Evolutionary conservation across 2,888 invertebrate species (phyloP).

Genomic region (Apodemia mormo): DNA sequence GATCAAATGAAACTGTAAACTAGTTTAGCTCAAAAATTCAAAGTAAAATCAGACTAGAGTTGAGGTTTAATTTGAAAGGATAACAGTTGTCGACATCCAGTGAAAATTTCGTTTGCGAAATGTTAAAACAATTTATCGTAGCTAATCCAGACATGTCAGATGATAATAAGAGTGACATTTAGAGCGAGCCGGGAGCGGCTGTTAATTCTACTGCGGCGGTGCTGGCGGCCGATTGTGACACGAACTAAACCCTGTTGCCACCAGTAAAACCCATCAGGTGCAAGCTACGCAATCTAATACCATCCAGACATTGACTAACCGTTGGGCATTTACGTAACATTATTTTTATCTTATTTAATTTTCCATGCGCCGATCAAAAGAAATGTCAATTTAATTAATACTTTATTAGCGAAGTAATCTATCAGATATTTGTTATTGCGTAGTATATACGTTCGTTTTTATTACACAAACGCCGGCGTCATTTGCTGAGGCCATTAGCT

Average conservation of each 20-base stretch:
- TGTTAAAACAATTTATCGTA: slow-evolving; percentile 79
- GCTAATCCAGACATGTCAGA: slow-evolving; percentile 78
- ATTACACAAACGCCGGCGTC: slow-evolving; percentile 54
- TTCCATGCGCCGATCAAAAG: slow-evolving; percentile 18
- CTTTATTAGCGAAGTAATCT: slow-evolving; percentile 25
- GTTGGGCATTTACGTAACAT: slow-evolving; percentile 32
- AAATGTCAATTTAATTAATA: slow-evolving; percentile 24
- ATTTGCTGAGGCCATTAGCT: slow-evolving; percentile 62
- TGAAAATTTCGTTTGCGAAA: slow-evolving; percentile 65
- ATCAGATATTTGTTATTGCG: slow-evolving; percentile 19
- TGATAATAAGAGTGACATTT: slow-evolving; percentile 81
- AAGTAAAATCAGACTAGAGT: slow-evolving; percentile 51
- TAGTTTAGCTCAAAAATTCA: slow-evolving; percentile 47
- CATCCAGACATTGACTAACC: slow-evolving; percentile 39
- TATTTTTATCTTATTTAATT: slow-evolving; percentile 36
- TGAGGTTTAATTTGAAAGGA: slow-evolving; percentile 65
- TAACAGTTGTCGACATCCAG: slow-evolving; percentile 66
- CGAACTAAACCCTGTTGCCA: slow-evolving; percentile 74
- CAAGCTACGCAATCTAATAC: slow-evolving; percentile 59
- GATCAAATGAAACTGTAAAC: slow-evolving; percentile 57
- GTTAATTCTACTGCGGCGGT: slow-evolving; percentile 75
- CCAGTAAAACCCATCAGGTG: slow-evolving; percentile 74
- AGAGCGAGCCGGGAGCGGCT: slow-evolving; percentile 62
- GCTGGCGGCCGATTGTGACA: slow-evolving; percentile 70
- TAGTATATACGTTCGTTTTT: slow-evolving; percentile 48